These are phyloP conservation scores for Hirudo medicinalis DNA, from an alignment of 1,140 invertebrate species.

Conservation along the genomic window DNA sequence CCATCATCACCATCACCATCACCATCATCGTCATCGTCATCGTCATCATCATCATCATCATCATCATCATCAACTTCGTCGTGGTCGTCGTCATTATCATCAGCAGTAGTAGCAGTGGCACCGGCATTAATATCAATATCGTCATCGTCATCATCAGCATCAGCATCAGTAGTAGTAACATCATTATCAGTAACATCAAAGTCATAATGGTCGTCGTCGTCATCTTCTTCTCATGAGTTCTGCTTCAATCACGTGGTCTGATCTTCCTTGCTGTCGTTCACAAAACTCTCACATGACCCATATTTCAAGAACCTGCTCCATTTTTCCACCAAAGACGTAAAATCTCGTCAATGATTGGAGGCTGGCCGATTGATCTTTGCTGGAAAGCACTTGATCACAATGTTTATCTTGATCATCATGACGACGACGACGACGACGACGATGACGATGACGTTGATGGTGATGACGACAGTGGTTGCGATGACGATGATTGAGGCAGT, in stretches of 20 bases:
- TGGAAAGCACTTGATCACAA: no score
- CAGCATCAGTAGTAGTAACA: neutral
- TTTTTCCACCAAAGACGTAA: no score
- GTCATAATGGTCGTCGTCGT: neutral
- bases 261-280: no score
- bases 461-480: neutral
- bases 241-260: no score
- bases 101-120: neutral
- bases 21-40: neutral
- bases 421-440: neutral
- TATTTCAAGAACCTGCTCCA: no score
- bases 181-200: no score
- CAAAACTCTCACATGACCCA: no score
- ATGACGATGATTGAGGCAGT: neutral
- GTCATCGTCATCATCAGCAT: neutral
- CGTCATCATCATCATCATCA: slow-evolving; percentile 5
- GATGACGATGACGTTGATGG: neutral
- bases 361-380: no score
- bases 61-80: neutral
- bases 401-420: neutral
- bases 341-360: no score
- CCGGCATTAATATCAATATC: neutral
- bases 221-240: neutral
- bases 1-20: no score
- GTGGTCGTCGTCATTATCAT: neutral